Evolutionary conservation across 2,888 invertebrate genomes (phyloP), one percentile per base, ranked within the genome.

Genomic region (Drosophila yooni): DNA sequence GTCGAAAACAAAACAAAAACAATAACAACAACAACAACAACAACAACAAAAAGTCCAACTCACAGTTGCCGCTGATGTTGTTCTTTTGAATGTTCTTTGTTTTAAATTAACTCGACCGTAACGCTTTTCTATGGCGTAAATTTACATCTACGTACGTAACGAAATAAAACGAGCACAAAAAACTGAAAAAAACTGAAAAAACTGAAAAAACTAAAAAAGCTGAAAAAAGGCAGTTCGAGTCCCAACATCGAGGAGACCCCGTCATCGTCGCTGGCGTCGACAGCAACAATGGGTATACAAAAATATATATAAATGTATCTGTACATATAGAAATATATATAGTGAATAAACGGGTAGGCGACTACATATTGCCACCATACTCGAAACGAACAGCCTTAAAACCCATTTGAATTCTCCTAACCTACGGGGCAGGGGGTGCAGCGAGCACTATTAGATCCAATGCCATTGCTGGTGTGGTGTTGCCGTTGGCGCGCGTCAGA

Each of bases 101-200:
- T 91, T 89, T 82, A 90, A 90, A 89, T 88, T 88, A 92, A 92
- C 91, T 92, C 92, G 90, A 92, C 92, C 92, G 91, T 92, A 91
- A 92, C 92, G 91, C 82, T 92, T 92, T 92, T 92, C 91, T 92
- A 91, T 91, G 92, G 92, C 92, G 92, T 90, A 91, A 91, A 91
- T 91, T 91, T 91, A 87, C 85, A 90, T 90, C 91, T 89, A 87
- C 88, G 76, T 90, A 87, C 88, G 89, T 82, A 82, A 82, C 76
- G 77, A 88, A 90, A 86, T 80, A 81, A 85, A 76, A 87, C 68
- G 68, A 77, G 69, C 79, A 69, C 61, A 64, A 70, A 76, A 57
- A 63, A 63, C 33, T 51, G 60, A 43, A 43, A 38, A 38, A 64
- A 64, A 58, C 21, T 21, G 21, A 21, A 54, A 50, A 38, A 43